Base-by-base conservation (phyloP, 30 jellyfish, hydroid and myxozoan genomes). In the Turritopsis rubra region DNA sequence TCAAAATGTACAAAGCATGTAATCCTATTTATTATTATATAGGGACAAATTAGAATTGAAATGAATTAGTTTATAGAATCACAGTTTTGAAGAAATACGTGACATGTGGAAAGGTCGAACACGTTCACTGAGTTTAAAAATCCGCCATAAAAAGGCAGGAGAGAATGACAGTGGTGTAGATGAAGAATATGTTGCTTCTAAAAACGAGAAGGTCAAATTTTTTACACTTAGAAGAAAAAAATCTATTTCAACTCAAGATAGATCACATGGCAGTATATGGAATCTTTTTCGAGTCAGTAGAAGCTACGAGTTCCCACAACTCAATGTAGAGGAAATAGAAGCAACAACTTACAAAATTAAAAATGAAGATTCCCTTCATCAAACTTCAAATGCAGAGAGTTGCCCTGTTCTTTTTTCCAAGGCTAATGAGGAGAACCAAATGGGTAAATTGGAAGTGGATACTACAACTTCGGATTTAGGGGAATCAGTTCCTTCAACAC, bases 401-500 rank as follows among this genome's bases (percentile, higher is more conserved):
- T 27, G 28, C 28, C 77, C 77, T n/a, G 77, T 27, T 68, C 16
- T 68, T 23, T 68, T 68, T 17, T 27, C 77, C 21, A 13, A 41
- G 60, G 5, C 60, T 13, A 41, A 41, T 41, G 60, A 13, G 60
- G 60, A 41, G 13, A 9, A 23, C 16, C 9, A 19, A 68, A 23
- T 68, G 28, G 28, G 16, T n/a, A n/a, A n/a, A 68, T 68, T n/a
- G 9, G 83, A 75, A n/a, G 41, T 24, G 29, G 28, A 24, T 20
- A 25, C 85, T 20, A 31, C 52, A 79, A 81, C 88, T 8, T 81
- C 88, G n/a, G 88, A 81, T 66, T 53, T 81, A 21, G 88, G 88
- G 9, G 88, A 81, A 20, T 81, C 88, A 7, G 60, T 53, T 29
- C 88, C 88, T 16, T 53, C 84, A n/a, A 81, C 84, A 18, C 84